These are phyloP conservation scores for Knipowitschia caucasica DNA, from an alignment of 2,797 vertebrate species.

Conservation along the genomic window DNA sequence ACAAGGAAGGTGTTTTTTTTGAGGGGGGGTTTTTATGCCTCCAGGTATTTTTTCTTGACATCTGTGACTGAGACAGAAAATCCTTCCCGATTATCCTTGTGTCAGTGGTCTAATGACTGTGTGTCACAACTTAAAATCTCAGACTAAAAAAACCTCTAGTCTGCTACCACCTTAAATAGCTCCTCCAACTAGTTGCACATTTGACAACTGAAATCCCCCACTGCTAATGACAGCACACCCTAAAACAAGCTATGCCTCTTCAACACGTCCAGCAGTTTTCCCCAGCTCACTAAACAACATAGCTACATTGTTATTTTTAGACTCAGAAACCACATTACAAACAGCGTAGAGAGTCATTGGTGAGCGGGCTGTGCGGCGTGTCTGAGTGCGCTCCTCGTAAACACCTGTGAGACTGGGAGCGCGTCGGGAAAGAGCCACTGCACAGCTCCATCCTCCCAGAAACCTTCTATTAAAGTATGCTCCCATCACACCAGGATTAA, in stretches of 20 bases:
- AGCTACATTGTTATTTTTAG: neutral
- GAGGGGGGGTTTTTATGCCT: no score
- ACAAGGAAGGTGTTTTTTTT: no score
- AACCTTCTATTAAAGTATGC: constrained; percentile 64
- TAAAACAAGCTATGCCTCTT: neutral
- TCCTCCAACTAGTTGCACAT: neutral
- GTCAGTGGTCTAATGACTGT: no score
- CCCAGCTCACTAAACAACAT: neutral
- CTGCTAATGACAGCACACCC: neutral
- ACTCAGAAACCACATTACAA: neutral
- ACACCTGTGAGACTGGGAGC: constrained; percentile 48
- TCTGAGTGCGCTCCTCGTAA: constrained; percentile 23
- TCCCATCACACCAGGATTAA: constrained; percentile 70
- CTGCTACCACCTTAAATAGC: no score
- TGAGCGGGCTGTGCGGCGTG: neutral
- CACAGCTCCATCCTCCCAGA: constrained; percentile 56
- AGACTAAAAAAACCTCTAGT: no score
- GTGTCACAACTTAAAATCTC: no score
- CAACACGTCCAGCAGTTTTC: neutral
- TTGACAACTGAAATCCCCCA: neutral
- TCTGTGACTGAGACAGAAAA: no score
- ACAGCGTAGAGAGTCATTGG: neutral
- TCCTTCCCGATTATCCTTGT: no score
- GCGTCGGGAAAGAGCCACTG: constrained; percentile 42
- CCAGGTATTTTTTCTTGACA: no score